Percentiles rank a stretch among this genome's conserved stretches.
Conservation (phyloP, 1,140 invertebrate species). For the Myzus persicae region DNA sequence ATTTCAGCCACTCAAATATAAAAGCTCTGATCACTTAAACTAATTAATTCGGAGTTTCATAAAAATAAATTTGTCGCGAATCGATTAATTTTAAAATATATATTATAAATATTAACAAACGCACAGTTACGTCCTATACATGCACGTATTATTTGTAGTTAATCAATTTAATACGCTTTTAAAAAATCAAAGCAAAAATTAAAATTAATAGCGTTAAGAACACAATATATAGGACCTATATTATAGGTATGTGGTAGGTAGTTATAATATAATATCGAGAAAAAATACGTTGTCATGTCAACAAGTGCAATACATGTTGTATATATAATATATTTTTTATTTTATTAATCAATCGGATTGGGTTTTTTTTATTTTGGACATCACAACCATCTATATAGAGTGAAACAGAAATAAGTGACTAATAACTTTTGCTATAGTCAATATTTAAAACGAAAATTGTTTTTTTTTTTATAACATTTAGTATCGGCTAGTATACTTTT, state of each 20-base stretch:
- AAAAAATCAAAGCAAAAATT: neutral
- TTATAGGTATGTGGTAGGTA: no score
- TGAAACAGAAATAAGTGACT: no score
- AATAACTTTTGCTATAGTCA: no score
- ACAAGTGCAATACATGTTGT: constrained; percentile 10
- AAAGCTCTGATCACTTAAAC: neutral
- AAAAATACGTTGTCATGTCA: constrained; percentile 19
- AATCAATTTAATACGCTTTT: neutral
- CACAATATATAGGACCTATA: no score
- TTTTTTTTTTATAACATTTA: no score
- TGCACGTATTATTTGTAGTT: neutral
- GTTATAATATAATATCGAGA: neutral
- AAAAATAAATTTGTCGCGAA: neutral
- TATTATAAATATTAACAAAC: neutral
- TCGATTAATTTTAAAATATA: neutral
- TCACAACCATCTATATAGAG: neutral
- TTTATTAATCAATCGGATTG: neutral
- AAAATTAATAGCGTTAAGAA: neutral
- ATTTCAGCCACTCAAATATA: neutral
- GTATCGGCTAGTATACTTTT: no score
- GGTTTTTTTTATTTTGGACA: neutral
- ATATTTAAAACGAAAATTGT: no score
- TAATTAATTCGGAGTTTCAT: neutral
- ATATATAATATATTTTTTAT: neutral
- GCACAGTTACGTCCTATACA: neutral